These are phyloP conservation scores for Leptopilina drosophilae DNA, from an alignment of 2,888 invertebrate species.

Conservation along the genomic window DNA sequence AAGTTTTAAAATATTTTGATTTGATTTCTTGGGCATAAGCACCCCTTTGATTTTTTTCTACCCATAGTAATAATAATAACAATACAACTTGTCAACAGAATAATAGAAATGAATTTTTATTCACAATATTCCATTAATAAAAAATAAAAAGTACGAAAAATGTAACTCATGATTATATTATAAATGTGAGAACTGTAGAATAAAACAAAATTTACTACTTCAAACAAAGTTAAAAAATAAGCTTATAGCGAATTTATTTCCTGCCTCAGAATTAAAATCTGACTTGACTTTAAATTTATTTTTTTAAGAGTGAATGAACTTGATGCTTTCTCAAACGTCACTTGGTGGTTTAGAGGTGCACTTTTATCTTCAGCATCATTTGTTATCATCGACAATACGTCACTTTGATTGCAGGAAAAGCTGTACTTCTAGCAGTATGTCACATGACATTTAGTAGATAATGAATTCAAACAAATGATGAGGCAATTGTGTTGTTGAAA, in stretches of 20 bases:
- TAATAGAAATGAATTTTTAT: too few species aligned
- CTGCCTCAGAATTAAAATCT: background rate
- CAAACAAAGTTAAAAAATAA: too few species aligned
- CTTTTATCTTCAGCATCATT: background rate
- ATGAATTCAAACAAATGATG: background rate
- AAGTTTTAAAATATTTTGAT: too few species aligned
- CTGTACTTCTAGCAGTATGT: background rate
- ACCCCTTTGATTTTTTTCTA: too few species aligned
- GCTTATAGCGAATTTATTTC: background rate
- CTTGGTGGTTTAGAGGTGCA: background rate
- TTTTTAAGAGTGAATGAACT: constrained; percentile 1
- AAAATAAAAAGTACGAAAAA: too few species aligned
- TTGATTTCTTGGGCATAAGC: too few species aligned
- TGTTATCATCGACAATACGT: constrained; percentile 34
- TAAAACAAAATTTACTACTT: too few species aligned
- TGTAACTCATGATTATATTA: too few species aligned
- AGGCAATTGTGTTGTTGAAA: background rate
- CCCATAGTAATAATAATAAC: too few species aligned
- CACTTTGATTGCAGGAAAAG: constrained; percentile 21
- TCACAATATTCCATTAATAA: too few species aligned
- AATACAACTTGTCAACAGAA: too few species aligned
- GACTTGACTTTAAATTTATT: background rate
- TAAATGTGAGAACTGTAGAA: too few species aligned
- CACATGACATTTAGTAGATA: constrained; percentile 7
- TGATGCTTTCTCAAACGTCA: background rate